A percentile compares a stretch with the other conserved stretches of the same genome.
phyloP scores from a whole-genome alignment of 2,797 vertebrate genomes.

The Gallinago stenura region DNA sequence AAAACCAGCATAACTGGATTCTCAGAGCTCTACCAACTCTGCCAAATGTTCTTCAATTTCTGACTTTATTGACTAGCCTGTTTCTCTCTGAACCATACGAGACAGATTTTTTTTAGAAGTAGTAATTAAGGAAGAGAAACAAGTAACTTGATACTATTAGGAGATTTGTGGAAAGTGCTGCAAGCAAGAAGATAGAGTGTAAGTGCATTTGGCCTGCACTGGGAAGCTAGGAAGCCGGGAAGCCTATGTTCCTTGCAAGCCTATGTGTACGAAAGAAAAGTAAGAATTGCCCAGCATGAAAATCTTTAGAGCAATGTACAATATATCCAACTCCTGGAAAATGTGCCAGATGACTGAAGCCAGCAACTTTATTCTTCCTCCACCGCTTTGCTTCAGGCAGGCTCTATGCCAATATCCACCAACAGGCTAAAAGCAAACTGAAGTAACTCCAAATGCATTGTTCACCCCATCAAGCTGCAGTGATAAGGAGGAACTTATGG shows the following conservation, averaged over 20 bases:
- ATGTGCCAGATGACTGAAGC: not conserved
- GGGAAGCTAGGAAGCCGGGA: not conserved
- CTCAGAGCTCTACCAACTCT: not conserved
- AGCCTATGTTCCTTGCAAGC: not conserved
- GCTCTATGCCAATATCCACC: not conserved
- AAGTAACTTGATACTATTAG: not conserved
- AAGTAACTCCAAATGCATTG: not conserved
- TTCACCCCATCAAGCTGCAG: not conserved
- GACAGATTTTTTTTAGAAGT: not conserved
- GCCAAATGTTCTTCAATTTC: not conserved
- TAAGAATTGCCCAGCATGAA: not conserved
- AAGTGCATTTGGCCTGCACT: not conserved
- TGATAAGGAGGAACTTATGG: not conserved
- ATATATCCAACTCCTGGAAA: not conserved
- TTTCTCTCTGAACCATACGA: not conserved
- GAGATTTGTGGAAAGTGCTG: not conserved
- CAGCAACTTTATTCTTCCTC: not conserved
- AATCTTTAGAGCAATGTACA: not conserved
- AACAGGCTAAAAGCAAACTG: not conserved
- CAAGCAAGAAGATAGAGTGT: not conserved
- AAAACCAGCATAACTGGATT: conserved; percentile 38
- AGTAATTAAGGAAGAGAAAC: not conserved
- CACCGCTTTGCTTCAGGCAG: not conserved
- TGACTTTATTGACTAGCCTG: not conserved
- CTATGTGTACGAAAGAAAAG: not conserved